phyloP scores from a whole-genome alignment of 1,140 invertebrate species.

The Grapholita molesta region DNA sequence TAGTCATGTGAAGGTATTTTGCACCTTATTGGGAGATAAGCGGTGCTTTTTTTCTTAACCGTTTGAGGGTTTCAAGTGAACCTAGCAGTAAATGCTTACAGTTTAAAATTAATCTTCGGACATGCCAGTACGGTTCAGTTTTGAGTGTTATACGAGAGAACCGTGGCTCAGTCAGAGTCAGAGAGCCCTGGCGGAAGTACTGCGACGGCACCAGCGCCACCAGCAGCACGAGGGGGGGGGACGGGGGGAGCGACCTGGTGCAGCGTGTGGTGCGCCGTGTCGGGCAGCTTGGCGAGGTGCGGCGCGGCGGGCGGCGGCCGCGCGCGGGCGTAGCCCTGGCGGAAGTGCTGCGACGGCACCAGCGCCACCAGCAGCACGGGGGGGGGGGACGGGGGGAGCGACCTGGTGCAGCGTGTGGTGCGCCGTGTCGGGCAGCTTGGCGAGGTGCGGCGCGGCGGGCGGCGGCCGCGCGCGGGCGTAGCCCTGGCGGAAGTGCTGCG shows the following conservation, averaged over 20 bases:
- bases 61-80: too few relatives aligned
- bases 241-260: slow-evolving; percentile 78
- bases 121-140: too few relatives aligned
- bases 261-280: slow-evolving; percentile 81
- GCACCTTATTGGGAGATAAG: too few relatives aligned
- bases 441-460: slow-evolving; percentile 41
- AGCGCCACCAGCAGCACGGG: slow-evolving; percentile 91
- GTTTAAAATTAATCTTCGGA: too few relatives aligned
- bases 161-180: slow-evolving; percentile 86
- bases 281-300: slow-evolving; percentile 63
- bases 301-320: slow-evolving; percentile 67
- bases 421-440: slow-evolving; percentile 72
- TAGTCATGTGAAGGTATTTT: too few relatives aligned
- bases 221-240: slow-evolving; percentile 77
- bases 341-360: slow-evolving; percentile 92
- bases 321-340: slow-evolving; percentile 85
- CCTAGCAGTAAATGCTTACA: too few relatives aligned
- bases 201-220: slow-evolving; percentile 93
- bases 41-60: too few relatives aligned
- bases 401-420: slow-evolving; percentile 83
- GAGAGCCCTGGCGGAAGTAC: slow-evolving; percentile 87
- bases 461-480: slow-evolving; percentile 76
- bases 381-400: slow-evolving; percentile 34
- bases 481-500: slow-evolving; percentile 88
- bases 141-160: too few relatives aligned